phyloP scores from a whole-genome alignment of 2,888 invertebrate genomes.

The Hydrotaea diabolus region DNA sequence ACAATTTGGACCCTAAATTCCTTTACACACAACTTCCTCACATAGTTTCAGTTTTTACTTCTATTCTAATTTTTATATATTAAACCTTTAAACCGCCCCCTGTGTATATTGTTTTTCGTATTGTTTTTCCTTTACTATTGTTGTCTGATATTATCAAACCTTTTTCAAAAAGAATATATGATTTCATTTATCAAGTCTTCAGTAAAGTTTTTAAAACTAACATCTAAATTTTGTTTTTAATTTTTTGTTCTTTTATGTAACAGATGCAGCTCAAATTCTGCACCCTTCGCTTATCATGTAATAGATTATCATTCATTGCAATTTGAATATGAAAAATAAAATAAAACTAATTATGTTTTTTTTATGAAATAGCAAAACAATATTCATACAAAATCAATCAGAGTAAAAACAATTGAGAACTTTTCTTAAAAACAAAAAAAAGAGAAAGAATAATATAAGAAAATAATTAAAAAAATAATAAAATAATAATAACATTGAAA shows the following conservation, averaged over 20 bases:
- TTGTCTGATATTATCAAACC: background rate
- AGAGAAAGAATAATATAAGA: constrained; percentile 5
- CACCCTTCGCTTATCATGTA: constrained; percentile 2
- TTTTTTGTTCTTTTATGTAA: background rate
- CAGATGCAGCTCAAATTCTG: background rate
- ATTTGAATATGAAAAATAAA: background rate
- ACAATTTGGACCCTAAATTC: no score
- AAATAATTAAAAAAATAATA: constrained; percentile 14
- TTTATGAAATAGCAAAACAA: constrained; percentile 39
- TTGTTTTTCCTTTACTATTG: background rate
- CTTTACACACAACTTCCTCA: no score
- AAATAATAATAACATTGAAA: no score
- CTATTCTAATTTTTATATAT: no score
- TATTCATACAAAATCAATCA: constrained; percentile 30
- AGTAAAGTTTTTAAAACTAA: constrained; percentile 24
- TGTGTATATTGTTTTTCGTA: constrained; percentile 31
- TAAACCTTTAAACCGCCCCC: no score
- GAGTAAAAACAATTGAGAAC: constrained; percentile 55
- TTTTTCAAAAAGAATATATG: constrained; percentile 16
- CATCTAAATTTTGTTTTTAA: background rate
- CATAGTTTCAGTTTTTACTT: no score
- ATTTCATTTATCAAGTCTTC: constrained; percentile 18
- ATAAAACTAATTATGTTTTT: background rate
- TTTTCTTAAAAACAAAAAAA: constrained; percentile 60
- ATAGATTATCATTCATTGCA: background rate